Evolutionary conservation across 2,888 invertebrate genomes (phyloP).

Genomic region (Epirrhoe alternata): DNA sequence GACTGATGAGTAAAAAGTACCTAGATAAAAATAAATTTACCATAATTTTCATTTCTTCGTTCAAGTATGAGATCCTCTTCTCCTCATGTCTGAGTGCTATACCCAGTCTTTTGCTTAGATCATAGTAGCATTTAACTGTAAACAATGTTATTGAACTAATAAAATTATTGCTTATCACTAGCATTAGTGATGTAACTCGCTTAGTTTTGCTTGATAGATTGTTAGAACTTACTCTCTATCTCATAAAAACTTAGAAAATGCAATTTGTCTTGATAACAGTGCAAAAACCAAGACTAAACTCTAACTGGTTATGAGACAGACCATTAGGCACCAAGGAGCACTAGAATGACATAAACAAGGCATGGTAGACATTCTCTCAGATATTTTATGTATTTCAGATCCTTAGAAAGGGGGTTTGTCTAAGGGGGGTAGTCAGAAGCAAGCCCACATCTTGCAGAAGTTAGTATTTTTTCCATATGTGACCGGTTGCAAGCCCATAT

Average conservation of each 20-base stretch:
- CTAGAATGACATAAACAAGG: no score
- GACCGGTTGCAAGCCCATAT: no score
- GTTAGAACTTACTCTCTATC: not conserved
- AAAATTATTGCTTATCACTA: not conserved
- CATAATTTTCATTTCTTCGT: slow-evolving; percentile 95
- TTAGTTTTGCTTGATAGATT: not conserved
- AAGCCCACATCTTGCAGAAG: no score
- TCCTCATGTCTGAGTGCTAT: slow-evolving; percentile 96
- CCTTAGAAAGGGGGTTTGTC: no score
- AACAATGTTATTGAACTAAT: slow-evolving; percentile 9
- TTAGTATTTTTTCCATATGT: no score
- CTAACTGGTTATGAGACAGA: no score
- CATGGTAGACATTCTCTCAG: no score
- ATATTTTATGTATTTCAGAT: no score
- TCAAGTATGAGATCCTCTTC: slow-evolving; percentile 93
- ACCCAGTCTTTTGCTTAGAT: slow-evolving; percentile 95
- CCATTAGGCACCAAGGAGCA: no score
- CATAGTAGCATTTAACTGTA: slow-evolving; percentile 95
- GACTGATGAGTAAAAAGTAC: not conserved
- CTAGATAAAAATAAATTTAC: slow-evolving; percentile 59
- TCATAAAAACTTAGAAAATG: not conserved
- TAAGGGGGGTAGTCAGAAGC: no score
- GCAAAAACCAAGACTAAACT: no score
- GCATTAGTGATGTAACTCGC: not conserved
- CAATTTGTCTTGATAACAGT: no score